Evolutionary conservation across 2,888 invertebrate species (phyloP).

Genomic region (Ectemnius cavifrons): DNA sequence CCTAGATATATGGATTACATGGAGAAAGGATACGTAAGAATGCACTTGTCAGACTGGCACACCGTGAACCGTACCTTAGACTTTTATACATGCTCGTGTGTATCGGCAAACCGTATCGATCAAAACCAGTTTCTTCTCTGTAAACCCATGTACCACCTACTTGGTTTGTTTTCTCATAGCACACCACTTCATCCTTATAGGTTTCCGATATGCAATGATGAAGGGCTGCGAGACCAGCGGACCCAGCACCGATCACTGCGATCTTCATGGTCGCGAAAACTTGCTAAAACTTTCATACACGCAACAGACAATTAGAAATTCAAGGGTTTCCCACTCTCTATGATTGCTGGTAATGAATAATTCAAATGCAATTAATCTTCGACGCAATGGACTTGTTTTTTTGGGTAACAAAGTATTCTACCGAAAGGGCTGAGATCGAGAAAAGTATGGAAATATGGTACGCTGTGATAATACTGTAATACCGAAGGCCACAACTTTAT

Average conservation of each 20-base stretch:
- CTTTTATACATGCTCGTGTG: constrained; percentile 96
- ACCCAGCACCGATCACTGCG: constrained; percentile 93
- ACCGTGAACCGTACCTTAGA: constrained; percentile 83
- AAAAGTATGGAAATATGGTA: not conserved
- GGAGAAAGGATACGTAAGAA: not conserved
- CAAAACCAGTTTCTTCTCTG: constrained; percentile 86
- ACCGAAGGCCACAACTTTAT: not conserved
- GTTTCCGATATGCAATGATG: constrained; percentile 81
- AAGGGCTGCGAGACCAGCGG: constrained; percentile 90
- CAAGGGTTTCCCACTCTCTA: not conserved
- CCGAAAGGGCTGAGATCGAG: not conserved
- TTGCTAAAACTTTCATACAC: not conserved
- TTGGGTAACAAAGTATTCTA: not conserved
- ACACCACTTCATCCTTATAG: constrained; percentile 80
- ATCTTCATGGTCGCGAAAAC: constrained; percentile 77
- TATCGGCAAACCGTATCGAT: constrained; percentile 88
- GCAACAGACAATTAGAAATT: not conserved
- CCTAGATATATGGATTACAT: constrained; percentile 10
- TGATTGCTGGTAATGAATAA: not conserved
- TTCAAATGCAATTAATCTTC: not conserved
- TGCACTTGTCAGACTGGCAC: not conserved
- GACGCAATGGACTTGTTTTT: not conserved
- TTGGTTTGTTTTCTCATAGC: constrained; percentile 87
- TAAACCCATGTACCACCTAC: constrained; percentile 96
- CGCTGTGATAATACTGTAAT: too few relatives aligned